Evolutionary conservation across 2,888 invertebrate genomes (phyloP), one percentile per base, ranked within the genome.

Genomic region (Phyto melanocephala): DNA sequence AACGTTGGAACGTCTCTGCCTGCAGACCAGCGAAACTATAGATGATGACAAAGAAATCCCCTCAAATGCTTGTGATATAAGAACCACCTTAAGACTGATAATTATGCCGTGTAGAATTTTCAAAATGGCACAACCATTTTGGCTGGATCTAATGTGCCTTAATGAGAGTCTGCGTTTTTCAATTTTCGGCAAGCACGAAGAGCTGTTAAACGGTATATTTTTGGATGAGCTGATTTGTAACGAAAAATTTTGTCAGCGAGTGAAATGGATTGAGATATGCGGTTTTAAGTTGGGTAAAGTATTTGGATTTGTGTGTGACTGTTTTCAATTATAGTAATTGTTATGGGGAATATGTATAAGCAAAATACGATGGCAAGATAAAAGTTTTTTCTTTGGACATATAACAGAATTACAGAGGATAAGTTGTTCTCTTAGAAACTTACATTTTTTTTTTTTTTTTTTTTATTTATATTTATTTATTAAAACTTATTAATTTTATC

Each of bases 221-320:
- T 33, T 82, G 45, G 22, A 75, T 28, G 68, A 67, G 37, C 20
- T 82, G 11, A 28, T 79, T 2, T n/a, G 15, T 11, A 15, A 50
- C 58, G 37, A 63, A 3, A 35, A 24, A 22, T 52, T 70, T 20
- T 35, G 52, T 7, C 0, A 8, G 8, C 22, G 75, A n/a, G 28
- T 78, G 5, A 75, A 71, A 5, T 11, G 1, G 1, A 54, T 82
- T 0, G 15, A 47, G 20, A 75, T 82, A 24, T 82, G 78, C 28
- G 82, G 82, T 10, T 78, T 79, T 22, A 75, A 28, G 35, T 45
- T 79, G 15, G 75, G 82, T 82, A 81, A 81, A 33, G 17, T 63
- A n/a, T 65, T 28, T 62, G 2, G 15, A 4, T 47, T 52, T 33
- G 24, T n/a, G n/a, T n/a, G n/a, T n/a, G n/a, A n/a, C n/a, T n/a